A percentile compares a stretch with the other conserved stretches of the same genome.
Evolutionary conservation across 1,140 invertebrate species (phyloP).

Genomic region (Calliopsis andreniformis): DNA sequence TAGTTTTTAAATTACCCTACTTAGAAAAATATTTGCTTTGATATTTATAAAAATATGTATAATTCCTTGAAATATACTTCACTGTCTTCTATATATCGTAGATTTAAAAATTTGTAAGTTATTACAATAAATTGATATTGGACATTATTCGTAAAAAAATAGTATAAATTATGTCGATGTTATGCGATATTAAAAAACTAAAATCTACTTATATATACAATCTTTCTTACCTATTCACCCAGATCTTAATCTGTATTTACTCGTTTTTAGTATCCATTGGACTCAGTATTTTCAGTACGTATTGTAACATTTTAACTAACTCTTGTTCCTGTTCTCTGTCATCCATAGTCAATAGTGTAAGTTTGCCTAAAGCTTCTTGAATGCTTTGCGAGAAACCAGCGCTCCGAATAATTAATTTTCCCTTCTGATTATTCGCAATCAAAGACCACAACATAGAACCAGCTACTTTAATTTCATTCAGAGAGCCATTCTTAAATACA

Average conservation of each 20-base stretch:
- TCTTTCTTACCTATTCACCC: neutral
- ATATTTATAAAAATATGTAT: conserved; percentile 17
- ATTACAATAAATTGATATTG: conserved; percentile 7
- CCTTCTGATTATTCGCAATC: conserved; percentile 77
- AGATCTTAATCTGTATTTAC: neutral
- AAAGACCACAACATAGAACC: conserved; percentile 75
- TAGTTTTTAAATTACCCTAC: too few species aligned
- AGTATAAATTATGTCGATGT: conserved; percentile 14
- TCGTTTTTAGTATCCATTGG: conserved; percentile 49
- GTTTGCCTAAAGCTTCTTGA: conserved; percentile 71
- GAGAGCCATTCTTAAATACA: conserved; percentile 68
- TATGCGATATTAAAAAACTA: neutral
- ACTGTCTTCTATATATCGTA: neutral
- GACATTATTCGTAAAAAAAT: neutral
- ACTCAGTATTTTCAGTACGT: conserved; percentile 69
- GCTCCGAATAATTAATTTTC: conserved; percentile 73
- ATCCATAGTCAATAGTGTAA: conserved; percentile 59
- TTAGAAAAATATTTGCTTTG: conserved; percentile 7
- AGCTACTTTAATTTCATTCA: conserved; percentile 70
- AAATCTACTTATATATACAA: conserved; percentile 35
- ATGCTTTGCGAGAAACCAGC: conserved; percentile 73
- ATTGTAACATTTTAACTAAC: conserved; percentile 71
- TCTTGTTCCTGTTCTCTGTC: conserved; percentile 67
- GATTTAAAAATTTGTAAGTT: neutral
- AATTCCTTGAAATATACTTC: neutral